Evolutionary conservation across 2,113 vertebrate species (phyloP), one percentile per base, ranked within the genome.

Genomic region (Hassar affinis): DNA sequence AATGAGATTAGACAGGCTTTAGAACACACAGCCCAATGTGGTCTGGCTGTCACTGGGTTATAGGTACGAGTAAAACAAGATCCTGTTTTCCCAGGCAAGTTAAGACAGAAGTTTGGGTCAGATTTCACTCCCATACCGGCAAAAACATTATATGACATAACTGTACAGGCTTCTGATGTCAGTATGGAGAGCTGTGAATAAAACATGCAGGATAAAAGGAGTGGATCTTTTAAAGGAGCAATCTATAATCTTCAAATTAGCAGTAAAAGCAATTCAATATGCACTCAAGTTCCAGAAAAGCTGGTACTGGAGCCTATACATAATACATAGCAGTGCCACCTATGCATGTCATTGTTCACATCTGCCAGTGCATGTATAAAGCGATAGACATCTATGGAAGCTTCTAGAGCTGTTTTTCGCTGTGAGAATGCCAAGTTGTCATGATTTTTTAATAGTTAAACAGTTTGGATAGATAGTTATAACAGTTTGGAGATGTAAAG

Each of bases 1-100:
- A 91, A 88, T 89, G 81, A 89, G 92, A 93, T 93, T 93, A 94
- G 82, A 92, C 90, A 86, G 83, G 78, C 17, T 49, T 91, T 90
- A 89, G 78, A 85, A 89, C 86, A 87, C 86, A 91, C 86, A 92
- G 86, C 90, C 88, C 90, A 64, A 86, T 68, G 89, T 25, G 91
- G 92, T 92, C 92, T 92, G 89, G 90, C 74, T 83, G 47, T 75
- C 51, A 52, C 22, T 86, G 72, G 88, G 85, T 71, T 79, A 1
- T 83, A 88, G 88, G 82, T 42, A 42, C 38, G 38, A 42, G 38
- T 89, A 78, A 85, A 89, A 79, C 89, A 85, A 86, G 20, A 15
- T 87, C 85, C 85, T 80, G 87, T 80, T 89, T 93, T 92, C 92
- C 90, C 90, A 91, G 88, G 86, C 85, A 92, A 88, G 80, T 91